Conservation (phyloP, 2,888 invertebrate genomes). For the Mactromeris polynyma region DNA sequence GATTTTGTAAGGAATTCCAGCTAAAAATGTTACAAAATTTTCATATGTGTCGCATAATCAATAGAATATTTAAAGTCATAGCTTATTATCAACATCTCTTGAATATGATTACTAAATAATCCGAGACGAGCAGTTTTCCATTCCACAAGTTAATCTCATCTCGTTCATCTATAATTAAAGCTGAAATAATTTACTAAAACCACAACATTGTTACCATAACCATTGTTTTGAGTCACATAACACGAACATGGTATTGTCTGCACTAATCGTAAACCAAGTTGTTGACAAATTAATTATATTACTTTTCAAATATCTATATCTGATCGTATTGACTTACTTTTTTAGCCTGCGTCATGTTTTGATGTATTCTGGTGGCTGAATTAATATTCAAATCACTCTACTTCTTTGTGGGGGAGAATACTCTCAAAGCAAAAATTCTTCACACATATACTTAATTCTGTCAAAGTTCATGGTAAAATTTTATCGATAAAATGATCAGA, state of each 20-base stretch:
- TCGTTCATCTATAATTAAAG: neutral
- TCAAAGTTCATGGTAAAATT: neutral
- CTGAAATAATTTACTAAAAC: neutral
- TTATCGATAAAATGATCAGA: neutral
- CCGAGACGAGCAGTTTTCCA: neutral
- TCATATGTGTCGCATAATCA: neutral
- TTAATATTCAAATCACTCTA: neutral
- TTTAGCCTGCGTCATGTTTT: neutral
- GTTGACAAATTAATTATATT: neutral
- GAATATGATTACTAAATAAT: neutral
- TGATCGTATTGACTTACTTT: neutral
- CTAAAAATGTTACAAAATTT: neutral
- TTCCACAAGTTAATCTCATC: neutral
- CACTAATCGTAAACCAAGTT: neutral
- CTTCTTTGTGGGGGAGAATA: neutral
- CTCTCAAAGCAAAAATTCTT: neutral
- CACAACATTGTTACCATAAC: neutral
- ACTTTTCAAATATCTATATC: neutral
- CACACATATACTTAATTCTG: neutral
- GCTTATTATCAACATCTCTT: neutral
- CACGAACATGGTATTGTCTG: neutral
- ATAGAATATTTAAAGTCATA: neutral
- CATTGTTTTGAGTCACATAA: constrained; percentile 4
- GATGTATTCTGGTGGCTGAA: too few species aligned
- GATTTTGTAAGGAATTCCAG: neutral